Evolutionary conservation across 2,888 invertebrate genomes (phyloP).

Genomic region (Lacanobia oleracea): DNA sequence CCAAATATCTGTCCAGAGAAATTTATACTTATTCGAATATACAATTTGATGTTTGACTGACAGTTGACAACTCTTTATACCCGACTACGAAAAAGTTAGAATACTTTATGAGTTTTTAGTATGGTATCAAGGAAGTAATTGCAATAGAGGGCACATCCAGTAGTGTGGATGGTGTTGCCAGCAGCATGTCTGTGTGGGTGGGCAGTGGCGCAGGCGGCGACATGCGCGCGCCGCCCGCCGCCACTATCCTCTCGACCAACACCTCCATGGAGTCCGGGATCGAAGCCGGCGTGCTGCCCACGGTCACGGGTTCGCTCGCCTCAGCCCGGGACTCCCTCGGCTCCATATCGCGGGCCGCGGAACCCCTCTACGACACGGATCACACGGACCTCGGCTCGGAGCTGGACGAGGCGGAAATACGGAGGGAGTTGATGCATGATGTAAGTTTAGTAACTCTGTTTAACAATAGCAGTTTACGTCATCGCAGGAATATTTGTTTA

Average conservation of each 20-base stretch:
- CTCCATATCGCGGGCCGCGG: constrained; percentile 91
- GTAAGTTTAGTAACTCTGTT: constrained; percentile 88
- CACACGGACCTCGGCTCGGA: constrained; percentile 95
- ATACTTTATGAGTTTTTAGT: constrained; percentile 12
- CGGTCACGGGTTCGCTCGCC: constrained; percentile 93
- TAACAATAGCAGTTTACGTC: constrained; percentile 46
- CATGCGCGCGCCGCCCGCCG: constrained; percentile 79
- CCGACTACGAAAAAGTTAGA: neutral
- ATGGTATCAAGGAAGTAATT: constrained; percentile 49
- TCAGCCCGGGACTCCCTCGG: constrained; percentile 90
- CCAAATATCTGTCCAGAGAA: constrained; percentile 62
- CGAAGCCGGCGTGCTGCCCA: constrained; percentile 93
- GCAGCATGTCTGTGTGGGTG: constrained; percentile 88
- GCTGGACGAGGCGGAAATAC: constrained; percentile 94
- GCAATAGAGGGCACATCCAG: constrained; percentile 62
- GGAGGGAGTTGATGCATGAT: constrained; percentile 94
- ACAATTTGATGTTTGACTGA: constrained; percentile 28
- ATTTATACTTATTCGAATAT: constrained; percentile 26
- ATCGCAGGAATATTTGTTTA: constrained; percentile 45
- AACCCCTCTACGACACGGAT: constrained; percentile 94
- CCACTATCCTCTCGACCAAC: constrained; percentile 86
- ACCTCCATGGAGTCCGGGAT: constrained; percentile 92
- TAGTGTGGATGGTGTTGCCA: constrained; percentile 86
- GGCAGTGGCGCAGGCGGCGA: constrained; percentile 85
- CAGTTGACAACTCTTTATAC: neutral